Conservation (phyloP, 1,140 invertebrate species). For the Lepidurus couesii region DNA sequence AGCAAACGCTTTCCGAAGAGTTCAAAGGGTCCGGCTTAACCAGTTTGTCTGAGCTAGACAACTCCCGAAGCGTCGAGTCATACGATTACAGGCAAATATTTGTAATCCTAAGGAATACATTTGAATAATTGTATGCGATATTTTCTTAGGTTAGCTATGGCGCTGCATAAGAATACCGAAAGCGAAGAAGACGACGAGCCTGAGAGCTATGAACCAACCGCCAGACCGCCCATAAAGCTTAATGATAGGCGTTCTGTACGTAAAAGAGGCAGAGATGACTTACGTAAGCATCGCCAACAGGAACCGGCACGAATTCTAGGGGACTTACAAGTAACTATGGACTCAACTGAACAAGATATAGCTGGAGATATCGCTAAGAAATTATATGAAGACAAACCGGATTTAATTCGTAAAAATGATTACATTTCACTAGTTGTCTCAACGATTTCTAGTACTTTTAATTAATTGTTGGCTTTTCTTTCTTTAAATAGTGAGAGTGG, state of each 20-base stretch:
- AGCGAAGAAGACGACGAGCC: slow-evolving; percentile 22
- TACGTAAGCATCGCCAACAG: background rate
- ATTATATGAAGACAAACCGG: slow-evolving; percentile 31
- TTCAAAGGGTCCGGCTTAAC: slow-evolving; percentile 29
- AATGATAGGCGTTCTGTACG: slow-evolving; percentile 7
- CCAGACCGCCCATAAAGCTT: slow-evolving; percentile 14
- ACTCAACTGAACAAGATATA: slow-evolving; percentile 28
- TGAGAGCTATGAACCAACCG: slow-evolving; percentile 29
- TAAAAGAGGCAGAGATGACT: slow-evolving; percentile 22
- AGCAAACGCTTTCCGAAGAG: slow-evolving; percentile 26
- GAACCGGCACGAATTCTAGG: slow-evolving; percentile 10
- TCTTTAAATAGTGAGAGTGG: slow-evolving; percentile 56
- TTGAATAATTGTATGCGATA: background rate
- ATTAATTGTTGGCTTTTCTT: slow-evolving; percentile 40
- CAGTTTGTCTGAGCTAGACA: slow-evolving; percentile 29
- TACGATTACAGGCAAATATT: slow-evolving; percentile 28
- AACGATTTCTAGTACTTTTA: slow-evolving; percentile 15
- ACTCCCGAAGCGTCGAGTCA: slow-evolving; percentile 26
- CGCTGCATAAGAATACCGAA: slow-evolving; percentile 9
- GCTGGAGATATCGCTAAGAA: slow-evolving; percentile 33
- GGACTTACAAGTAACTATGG: slow-evolving; percentile 22
- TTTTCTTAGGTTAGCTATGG: slow-evolving; percentile 11
- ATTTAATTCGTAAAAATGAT: slow-evolving; percentile 29
- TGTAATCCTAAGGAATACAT: background rate
- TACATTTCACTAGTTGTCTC: background rate